A percentile compares a stretch with the other conserved stretches of the same genome.
Conservation (phyloP, 2,797 vertebrate species). For the Fistularia commersonii region DNA sequence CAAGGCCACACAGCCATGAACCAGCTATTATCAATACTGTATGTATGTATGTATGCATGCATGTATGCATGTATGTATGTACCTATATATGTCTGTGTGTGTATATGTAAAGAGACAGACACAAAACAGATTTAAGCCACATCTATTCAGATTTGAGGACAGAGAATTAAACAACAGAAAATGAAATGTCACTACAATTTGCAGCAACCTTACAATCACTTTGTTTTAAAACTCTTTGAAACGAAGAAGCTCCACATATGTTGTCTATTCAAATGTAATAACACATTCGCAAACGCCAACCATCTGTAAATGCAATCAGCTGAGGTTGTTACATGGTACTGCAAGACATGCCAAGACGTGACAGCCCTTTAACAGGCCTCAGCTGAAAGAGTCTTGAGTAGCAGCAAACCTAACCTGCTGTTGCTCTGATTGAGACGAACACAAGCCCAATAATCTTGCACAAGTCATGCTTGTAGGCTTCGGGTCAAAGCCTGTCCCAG, state of each 20-base stretch:
- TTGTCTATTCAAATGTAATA: slow-evolving; percentile 48
- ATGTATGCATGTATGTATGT: too few species aligned
- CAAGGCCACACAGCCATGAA: slow-evolving; percentile 53
- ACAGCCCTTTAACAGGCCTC: slow-evolving; percentile 38
- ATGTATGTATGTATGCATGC: too few species aligned
- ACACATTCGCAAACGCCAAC: slow-evolving; percentile 50
- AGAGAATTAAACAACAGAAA: background rate
- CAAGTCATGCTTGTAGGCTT: slow-evolving; percentile 2
- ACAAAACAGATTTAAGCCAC: too few species aligned
- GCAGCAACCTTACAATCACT: background rate
- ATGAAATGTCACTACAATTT: too few species aligned
- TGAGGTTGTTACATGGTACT: slow-evolving; percentile 43
- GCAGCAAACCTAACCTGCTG: slow-evolving; percentile 33
- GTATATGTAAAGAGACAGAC: too few species aligned
- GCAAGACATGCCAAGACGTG: slow-evolving; percentile 43
- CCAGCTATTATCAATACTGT: too few species aligned
- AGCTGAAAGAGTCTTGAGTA: slow-evolving; percentile 24
- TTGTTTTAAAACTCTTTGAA: slow-evolving; percentile 14
- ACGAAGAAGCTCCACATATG: slow-evolving; percentile 48
- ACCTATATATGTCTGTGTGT: too few species aligned
- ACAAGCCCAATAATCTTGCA: background rate
- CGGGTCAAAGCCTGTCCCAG: too few species aligned
- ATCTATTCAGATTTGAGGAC: too few species aligned
- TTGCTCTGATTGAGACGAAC: slow-evolving; percentile 10
- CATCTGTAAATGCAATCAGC: slow-evolving; percentile 64